These are phyloP conservation scores for Sitophilus oryzae DNA, from an alignment of 1,140 invertebrate species.

Conservation along the genomic window DNA sequence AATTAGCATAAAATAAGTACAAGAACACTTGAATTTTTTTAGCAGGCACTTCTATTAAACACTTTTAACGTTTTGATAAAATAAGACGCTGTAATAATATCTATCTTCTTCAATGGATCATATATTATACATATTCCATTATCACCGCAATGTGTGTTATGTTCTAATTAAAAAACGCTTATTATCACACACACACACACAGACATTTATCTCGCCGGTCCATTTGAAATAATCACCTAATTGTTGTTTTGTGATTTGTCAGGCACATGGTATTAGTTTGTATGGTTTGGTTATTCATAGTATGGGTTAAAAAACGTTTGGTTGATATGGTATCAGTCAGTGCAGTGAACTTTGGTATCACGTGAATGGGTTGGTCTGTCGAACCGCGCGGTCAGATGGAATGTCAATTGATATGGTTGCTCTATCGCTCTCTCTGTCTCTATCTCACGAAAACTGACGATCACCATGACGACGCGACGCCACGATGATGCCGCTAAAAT, in stretches of 20 bases:
- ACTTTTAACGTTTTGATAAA: too few species aligned
- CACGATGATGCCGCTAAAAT: neutral
- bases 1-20: too few species aligned
- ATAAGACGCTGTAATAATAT: too few species aligned
- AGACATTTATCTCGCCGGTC: neutral
- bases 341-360: slow-evolving; percentile 8
- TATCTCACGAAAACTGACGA: slow-evolving; percentile 13
- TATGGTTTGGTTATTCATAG: slow-evolving; percentile 42
- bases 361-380: slow-evolving; percentile 4
- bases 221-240: slow-evolving; percentile 32
- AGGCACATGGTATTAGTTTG: slow-evolving; percentile 46
- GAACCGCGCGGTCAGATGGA: neutral
- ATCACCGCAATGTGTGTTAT: too few species aligned
- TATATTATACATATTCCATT: too few species aligned
- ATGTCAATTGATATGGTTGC: slow-evolving; percentile 4
- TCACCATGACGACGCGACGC: slow-evolving; percentile 28
- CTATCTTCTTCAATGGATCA: too few species aligned
- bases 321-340: slow-evolving; percentile 19
- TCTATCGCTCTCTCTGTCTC: too few species aligned
- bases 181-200: neutral
- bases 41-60: too few species aligned
- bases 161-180: neutral
- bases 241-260: slow-evolving; percentile 46
- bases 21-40: too few species aligned
- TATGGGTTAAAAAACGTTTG: slow-evolving; percentile 24